Evolutionary conservation across 2,888 invertebrate species (phyloP).

Genomic region (Emmelina monodactyla): DNA sequence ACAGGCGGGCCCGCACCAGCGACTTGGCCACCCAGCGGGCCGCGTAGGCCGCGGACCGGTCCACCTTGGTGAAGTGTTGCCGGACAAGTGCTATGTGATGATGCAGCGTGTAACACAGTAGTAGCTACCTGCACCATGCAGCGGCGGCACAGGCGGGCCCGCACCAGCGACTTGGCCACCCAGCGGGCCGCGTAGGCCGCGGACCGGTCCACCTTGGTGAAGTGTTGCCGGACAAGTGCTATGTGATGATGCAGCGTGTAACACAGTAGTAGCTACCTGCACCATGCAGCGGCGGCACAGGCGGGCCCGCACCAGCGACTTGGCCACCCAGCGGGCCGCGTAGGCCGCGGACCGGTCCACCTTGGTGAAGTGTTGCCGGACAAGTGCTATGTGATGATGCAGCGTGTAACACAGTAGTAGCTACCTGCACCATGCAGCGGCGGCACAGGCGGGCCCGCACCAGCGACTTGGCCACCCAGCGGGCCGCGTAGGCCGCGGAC

Average conservation of each 20-base stretch:
- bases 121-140: neutral
- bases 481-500: neutral
- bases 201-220: constrained; percentile 95
- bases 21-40: neutral
- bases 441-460: neutral
- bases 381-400: too few relatives aligned
- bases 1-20: neutral
- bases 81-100: too few relatives aligned
- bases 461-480: neutral
- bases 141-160: constrained; percentile 24
- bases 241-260: too few relatives aligned
- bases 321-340: constrained; percentile 99
- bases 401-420: too few relatives aligned
- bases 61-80: neutral
- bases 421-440: neutral
- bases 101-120: too few relatives aligned
- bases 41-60: neutral
- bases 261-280: constrained; percentile 61
- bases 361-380: constrained; percentile 97
- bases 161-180: constrained; percentile 98
- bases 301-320: constrained; percentile 93
- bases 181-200: constrained; percentile 99
- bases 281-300: constrained; percentile 96
- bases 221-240: constrained; percentile 99
- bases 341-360: constrained; percentile 98